These are phyloP conservation scores for Pterostichus madidus DNA, from an alignment of 2,888 invertebrate genomes.

Conservation along the genomic window DNA sequence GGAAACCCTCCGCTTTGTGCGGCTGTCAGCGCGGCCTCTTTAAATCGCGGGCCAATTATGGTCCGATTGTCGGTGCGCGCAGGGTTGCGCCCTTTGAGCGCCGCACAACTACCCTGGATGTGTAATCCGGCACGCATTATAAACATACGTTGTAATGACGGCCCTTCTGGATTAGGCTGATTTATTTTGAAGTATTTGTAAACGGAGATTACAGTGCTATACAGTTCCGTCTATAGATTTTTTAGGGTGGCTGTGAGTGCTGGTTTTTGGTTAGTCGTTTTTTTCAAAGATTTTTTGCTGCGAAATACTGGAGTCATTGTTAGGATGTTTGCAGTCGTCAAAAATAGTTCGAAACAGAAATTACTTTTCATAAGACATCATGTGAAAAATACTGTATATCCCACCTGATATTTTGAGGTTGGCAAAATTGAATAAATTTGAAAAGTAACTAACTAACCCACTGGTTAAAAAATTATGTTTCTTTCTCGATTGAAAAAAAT, in stretches of 20 bases:
- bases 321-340: neutral
- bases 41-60: slow-evolving; percentile 34
- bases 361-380: neutral
- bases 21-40: slow-evolving; percentile 74
- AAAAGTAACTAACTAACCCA: too few relatives aligned
- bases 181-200: slow-evolving; percentile 76
- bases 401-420: too few relatives aligned
- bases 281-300: neutral
- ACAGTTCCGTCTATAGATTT: slow-evolving; percentile 67
- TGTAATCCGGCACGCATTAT: slow-evolving; percentile 76
- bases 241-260: slow-evolving; percentile 9
- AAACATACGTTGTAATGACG: slow-evolving; percentile 71
- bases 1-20: slow-evolving; percentile 73
- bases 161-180: slow-evolving; percentile 74
- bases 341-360: neutral
- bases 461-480: too few relatives aligned
- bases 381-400: too few relatives aligned
- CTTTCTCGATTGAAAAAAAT: too few relatives aligned
- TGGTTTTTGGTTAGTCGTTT: neutral
- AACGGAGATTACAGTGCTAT: slow-evolving; percentile 73
- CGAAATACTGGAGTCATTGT: neutral
- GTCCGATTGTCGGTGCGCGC: slow-evolving; percentile 69
- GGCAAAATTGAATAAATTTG: too few relatives aligned
- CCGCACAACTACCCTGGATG: slow-evolving; percentile 68
- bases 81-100: slow-evolving; percentile 45